Base-by-base conservation (phyloP, 2,113 vertebrate genomes). In the Corythaeola cristata region DNA sequence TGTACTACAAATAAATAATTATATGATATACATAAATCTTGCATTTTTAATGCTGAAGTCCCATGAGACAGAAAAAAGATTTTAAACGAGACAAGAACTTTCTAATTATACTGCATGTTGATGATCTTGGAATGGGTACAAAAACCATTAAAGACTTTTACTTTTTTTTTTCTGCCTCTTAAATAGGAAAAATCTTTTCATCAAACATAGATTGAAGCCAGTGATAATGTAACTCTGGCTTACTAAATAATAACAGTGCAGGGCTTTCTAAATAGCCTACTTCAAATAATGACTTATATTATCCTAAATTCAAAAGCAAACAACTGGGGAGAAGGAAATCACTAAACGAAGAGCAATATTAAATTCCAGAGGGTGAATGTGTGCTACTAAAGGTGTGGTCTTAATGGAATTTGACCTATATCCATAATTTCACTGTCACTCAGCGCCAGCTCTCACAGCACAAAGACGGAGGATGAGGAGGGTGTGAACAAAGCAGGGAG, bases 181-280 rank as follows among this genome's bases (percentile, higher is more conserved):
- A 96, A 97, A 97, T 97, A 97, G 95, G 96, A 97, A 96, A 97
- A 95, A 97, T 97, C 95, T 96, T 97, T 96, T 97, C 96, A 97
- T 96, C 96, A 97, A 96, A 95, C 95, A 96, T 71, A 97, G 97
- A 97, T 97, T 96, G 94, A 97, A 97, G 94, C 89, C 94, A 96
- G 93, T 67, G 95, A 97, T 96, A 97, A 92, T 94, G 94, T 91
- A 96, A 95, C 91, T 95, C 92, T 97, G 94, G 97, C 94, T 97
- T 95, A 95, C 97, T 94, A 96, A 97, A 96, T 96, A 97, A 97
- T 96, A 96, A 96, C 91, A 97, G 95, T 89, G 94, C 93, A 73
- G 67, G 91, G 87, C 77, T 97, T 97, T 97, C 95, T 96, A 97
- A 97, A 96, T 93, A 97, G 93, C 94, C 95, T 96, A 89, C 95